Conservation (phyloP, 2,888 invertebrate species). For the Eupithecia insigniata region DNA sequence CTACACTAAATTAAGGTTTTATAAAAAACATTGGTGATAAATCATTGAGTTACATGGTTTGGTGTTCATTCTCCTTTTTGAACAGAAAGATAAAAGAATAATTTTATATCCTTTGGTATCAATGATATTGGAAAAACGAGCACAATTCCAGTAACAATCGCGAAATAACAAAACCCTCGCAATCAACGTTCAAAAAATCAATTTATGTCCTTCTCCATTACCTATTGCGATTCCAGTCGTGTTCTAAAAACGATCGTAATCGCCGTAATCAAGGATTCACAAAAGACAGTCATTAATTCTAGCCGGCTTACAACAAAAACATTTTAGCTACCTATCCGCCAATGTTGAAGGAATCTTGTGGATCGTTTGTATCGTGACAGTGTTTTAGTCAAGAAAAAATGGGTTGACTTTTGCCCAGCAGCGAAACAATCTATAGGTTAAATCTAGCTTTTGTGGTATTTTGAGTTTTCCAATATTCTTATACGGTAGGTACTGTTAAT, state of each 20-base stretch:
- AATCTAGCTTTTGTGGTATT: no score
- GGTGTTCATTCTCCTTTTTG: neutral
- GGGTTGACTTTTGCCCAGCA: no score
- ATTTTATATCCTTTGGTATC: neutral
- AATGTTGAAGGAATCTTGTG: conserved; percentile 28
- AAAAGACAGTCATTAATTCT: conserved; percentile 56
- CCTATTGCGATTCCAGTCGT: conserved; percentile 34
- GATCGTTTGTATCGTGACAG: conserved; percentile 14
- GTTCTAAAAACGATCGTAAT: conserved; percentile 47
- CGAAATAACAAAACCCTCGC: neutral
- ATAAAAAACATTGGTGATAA: neutral
- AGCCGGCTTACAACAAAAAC: conserved; percentile 62
- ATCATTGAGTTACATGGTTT: conserved; percentile 8
- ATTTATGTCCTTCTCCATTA: conserved; percentile 30
- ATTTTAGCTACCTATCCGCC: conserved; percentile 58
- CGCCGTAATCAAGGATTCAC: conserved; percentile 51
- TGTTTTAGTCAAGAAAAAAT: conserved; percentile 13
- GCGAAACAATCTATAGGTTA: no score
- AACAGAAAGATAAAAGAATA: neutral
- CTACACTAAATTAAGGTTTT: neutral
- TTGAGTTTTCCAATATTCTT: no score
- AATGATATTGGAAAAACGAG: neutral
- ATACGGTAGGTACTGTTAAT: no score
- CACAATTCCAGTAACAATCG: neutral
- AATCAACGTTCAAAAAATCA: conserved; percentile 26